phyloP scores from a whole-genome alignment of 1,140 invertebrate genomes.

The Caenorhabditis elegans region WBcel235 BX284603.4:6497501-6498000 shows the following conservation, averaged over 20 bases:
- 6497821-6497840: too few relatives aligned
- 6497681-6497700: too few relatives aligned
- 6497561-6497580: slow-evolving; percentile 18
- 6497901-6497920: slow-evolving; percentile 72
- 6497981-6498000: slow-evolving; percentile 20
- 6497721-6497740: slow-evolving; percentile 43
- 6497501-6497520: slow-evolving; percentile 12
- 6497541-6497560: slow-evolving; percentile 15
- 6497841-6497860: too few relatives aligned
- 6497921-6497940: slow-evolving; percentile 43
- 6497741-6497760: slow-evolving; percentile 40
- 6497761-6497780: slow-evolving; percentile 46
- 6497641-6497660: too few relatives aligned
- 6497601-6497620: too few relatives aligned
- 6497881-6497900: slow-evolving; percentile 84
- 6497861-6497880: slow-evolving; percentile 73
- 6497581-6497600: too few relatives aligned
- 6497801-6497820: slow-evolving; percentile 81
- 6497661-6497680: too few relatives aligned
- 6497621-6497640: too few relatives aligned
- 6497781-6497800: slow-evolving; percentile 70
- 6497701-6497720: too few relatives aligned
- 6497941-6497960: slow-evolving; percentile 26
- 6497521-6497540: slow-evolving; percentile 35
- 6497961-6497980: slow-evolving; percentile 28